Percentiles rank a stretch among this genome's conserved stretches.
phyloP scores from a whole-genome alignment of 2,797 vertebrate genomes.

The Borostomias antarcticus region DNA sequence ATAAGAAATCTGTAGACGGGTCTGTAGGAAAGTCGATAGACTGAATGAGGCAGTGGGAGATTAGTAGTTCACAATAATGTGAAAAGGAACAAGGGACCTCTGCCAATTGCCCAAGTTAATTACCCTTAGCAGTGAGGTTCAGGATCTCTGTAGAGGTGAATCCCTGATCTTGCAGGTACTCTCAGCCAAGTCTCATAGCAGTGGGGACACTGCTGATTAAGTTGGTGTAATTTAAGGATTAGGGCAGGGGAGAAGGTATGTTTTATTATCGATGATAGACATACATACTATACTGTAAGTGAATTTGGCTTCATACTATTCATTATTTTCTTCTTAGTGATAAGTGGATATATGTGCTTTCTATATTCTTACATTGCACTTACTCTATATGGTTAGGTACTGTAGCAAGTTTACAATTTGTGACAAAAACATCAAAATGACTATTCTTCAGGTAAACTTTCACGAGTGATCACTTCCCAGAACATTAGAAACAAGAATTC shows the following conservation, averaged over 20 bases:
- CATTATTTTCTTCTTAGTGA: neutral
- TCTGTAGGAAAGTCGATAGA: neutral
- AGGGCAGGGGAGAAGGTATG: neutral
- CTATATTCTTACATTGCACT: slow-evolving; percentile 11
- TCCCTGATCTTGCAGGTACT: neutral
- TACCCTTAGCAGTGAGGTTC: neutral
- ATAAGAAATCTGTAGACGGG: too few species aligned
- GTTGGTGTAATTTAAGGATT: neutral
- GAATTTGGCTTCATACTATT: too few species aligned
- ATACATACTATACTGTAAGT: too few species aligned
- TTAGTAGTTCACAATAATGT: neutral
- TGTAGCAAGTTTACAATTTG: too few species aligned
- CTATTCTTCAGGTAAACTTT: neutral
- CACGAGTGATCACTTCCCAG: neutral
- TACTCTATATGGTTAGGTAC: neutral
- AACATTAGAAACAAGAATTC: too few species aligned
- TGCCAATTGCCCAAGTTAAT: neutral
- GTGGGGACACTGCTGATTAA: neutral
- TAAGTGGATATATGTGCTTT: slow-evolving; percentile 24
- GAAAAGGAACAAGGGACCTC: neutral
- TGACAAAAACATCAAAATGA: too few species aligned
- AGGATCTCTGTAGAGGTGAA: slow-evolving; percentile 1
- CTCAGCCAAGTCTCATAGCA: neutral
- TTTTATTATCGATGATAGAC: neutral
- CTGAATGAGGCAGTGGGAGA: neutral